Evolutionary conservation across 2,888 invertebrate genomes (phyloP), one percentile per base, ranked within the genome.

Genomic region (Seladonia tumulorum): DNA sequence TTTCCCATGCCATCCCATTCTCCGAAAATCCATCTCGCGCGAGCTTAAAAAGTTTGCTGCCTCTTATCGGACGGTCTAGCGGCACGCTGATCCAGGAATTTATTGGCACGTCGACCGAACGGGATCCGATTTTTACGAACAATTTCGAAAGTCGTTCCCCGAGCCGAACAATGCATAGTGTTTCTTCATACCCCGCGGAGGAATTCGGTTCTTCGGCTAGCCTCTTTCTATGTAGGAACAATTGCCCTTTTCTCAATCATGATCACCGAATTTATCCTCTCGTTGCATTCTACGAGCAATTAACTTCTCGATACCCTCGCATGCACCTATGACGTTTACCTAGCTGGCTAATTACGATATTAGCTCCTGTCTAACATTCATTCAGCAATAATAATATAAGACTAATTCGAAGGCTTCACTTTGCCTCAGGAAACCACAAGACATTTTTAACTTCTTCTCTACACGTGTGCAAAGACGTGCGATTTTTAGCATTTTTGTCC

Each of bases 11-110:
- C 76, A 82, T 89, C 86, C 86, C 77, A 63, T 73, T 68, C 77
- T 74, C n/a, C 77, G 83, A 80, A 86, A 89, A 85, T 90, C 81
- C 83, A 87, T 83, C 83, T 72, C 81, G 72, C 49, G 63, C 78
- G 45, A 45, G 81, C 82, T 76, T 82, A 74, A 84, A 66, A 78
- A 85, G 76, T 85, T 84, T 71, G n/a, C 84, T 63, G 53, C 39
- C 77, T 70, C 85, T 83, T 83, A 78, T 79, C 83, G 79, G 42
- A 35, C 45, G 49, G 74, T 60, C 82, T 82, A 81, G 66, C 79
- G 77, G 82, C 83, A 89, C 79, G 83, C 68, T 84, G 73, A 77
- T 78, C 84, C 83, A 53, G n/a, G 45, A 60, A 84, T 84, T 82
- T 84, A 84, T 82, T 49, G 60, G 66, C 45, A 22, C 83, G 53